These are phyloP conservation scores for Malurus leucopterus DNA, from an alignment of 2,797 vertebrate genomes.

Conservation along the genomic window DNA sequence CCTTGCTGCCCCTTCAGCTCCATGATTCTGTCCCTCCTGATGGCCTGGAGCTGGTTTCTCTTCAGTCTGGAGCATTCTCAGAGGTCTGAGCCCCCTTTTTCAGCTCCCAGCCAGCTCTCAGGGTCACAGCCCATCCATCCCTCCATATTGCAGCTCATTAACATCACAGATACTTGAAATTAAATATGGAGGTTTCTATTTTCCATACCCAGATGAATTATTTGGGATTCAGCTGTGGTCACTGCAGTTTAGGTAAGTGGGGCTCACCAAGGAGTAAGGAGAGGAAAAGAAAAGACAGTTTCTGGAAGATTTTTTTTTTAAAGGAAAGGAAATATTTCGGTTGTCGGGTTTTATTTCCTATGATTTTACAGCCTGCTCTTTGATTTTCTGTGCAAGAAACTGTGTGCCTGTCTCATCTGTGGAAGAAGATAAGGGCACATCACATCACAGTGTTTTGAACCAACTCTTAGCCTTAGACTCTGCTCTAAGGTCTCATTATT, in stretches of 20 bases:
- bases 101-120: neutral
- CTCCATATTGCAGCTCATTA: too few relatives aligned
- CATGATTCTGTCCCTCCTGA: accelerated
- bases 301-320: slow-evolving; percentile 12
- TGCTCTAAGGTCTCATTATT: slow-evolving; percentile 55
- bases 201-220: neutral
- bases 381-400: slow-evolving; percentile 51
- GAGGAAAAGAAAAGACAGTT: neutral
- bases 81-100: neutral
- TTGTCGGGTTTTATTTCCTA: neutral
- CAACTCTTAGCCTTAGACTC: slow-evolving; percentile 43
- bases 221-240: neutral
- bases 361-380: slow-evolving; percentile 45
- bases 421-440: slow-evolving; percentile 56
- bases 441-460: slow-evolving; percentile 44
- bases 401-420: slow-evolving; percentile 45
- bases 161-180: neutral
- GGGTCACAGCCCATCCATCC: accelerated
- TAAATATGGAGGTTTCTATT: neutral
- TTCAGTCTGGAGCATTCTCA: neutral
- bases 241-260: neutral
- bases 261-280: neutral
- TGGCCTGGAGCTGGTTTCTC: neutral
- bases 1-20: neutral
- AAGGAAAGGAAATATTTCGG: slow-evolving; percentile 8